These are phyloP conservation scores for Trichoplax adhaerens DNA, from an alignment of 37 sponge, comb jelly and placozoan species.

Conservation along the genomic window DNA sequence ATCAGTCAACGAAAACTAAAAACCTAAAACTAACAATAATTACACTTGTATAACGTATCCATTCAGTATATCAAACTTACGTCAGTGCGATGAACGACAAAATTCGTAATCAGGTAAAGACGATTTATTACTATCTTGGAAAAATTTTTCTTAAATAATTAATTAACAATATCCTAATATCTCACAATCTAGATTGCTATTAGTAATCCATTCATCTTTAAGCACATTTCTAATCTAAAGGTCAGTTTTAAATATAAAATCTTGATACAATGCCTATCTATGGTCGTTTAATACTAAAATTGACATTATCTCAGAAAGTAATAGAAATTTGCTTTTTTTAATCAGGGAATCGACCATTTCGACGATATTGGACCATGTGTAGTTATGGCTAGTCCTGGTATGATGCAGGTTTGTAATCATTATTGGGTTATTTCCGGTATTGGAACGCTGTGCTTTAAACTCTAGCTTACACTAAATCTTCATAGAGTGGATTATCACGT, in stretches of 20 bases:
- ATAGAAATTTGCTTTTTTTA: too few species aligned
- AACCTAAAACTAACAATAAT: too few species aligned
- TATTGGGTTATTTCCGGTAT: neutral
- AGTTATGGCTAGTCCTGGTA: slow-evolving; percentile 97
- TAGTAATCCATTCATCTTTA: slow-evolving; percentile 92
- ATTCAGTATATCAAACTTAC: slow-evolving; percentile 85
- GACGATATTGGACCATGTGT: slow-evolving; percentile 95
- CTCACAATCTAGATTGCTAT: slow-evolving; percentile 26
- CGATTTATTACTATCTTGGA: too few species aligned
- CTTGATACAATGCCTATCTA: neutral
- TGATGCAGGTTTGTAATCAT: slow-evolving; percentile 70
- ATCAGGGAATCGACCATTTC: slow-evolving; percentile 77
- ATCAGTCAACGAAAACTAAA: too few species aligned
- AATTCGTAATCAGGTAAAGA: slow-evolving; percentile 34
- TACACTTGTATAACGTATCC: too few species aligned
- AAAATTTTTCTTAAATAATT: too few species aligned
- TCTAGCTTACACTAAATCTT: neutral
- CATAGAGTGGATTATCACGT: slow-evolving; percentile 76
- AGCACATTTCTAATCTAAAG: slow-evolving; percentile 87
- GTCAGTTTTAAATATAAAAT: slow-evolving; percentile 12
- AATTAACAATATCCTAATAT: too few species aligned
- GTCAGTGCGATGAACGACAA: slow-evolving; percentile 96
- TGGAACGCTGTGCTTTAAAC: neutral
- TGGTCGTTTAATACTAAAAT: neutral
- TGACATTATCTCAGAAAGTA: neutral